These are phyloP conservation scores for Morpho helenor DNA, from an alignment of 2,888 invertebrate species.

Conservation along the genomic window DNA sequence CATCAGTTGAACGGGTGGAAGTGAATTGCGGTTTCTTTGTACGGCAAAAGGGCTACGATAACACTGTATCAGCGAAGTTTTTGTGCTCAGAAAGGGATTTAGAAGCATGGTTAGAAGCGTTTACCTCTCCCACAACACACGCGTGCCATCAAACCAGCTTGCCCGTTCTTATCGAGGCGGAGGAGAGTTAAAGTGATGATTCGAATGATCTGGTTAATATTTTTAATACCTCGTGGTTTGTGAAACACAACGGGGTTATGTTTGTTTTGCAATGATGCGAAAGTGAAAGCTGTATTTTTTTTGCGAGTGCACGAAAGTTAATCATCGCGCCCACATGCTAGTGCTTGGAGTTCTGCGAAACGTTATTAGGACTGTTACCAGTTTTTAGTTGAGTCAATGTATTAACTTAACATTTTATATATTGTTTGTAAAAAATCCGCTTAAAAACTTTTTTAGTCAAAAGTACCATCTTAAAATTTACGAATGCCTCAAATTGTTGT, in stretches of 20 bases:
- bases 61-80: conserved; percentile 79
- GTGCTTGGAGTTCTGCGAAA: conserved; percentile 22
- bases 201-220: conserved; percentile 34
- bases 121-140: conserved; percentile 69
- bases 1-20: conserved; percentile 73
- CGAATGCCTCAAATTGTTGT: too few species aligned
- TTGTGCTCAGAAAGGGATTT: conserved; percentile 78
- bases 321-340: conserved; percentile 28
- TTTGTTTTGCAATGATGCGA: conserved; percentile 66
- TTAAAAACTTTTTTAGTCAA: too few species aligned
- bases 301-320: conserved; percentile 59
- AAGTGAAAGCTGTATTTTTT: conserved; percentile 64
- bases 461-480: too few species aligned
- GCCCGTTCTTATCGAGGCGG: conserved; percentile 81
- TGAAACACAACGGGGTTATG: conserved; percentile 49
- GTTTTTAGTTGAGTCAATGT: neutral
- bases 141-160: conserved; percentile 69
- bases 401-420: too few species aligned
- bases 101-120: conserved; percentile 80
- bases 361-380: conserved; percentile 20
- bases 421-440: too few species aligned
- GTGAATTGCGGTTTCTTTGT: conserved; percentile 75
- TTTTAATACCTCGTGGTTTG: conserved; percentile 38
- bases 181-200: conserved; percentile 60
- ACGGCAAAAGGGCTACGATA: conserved; percentile 81